Conservation (phyloP, 2,888 invertebrate species). For the Aleiodes testaceus region DNA sequence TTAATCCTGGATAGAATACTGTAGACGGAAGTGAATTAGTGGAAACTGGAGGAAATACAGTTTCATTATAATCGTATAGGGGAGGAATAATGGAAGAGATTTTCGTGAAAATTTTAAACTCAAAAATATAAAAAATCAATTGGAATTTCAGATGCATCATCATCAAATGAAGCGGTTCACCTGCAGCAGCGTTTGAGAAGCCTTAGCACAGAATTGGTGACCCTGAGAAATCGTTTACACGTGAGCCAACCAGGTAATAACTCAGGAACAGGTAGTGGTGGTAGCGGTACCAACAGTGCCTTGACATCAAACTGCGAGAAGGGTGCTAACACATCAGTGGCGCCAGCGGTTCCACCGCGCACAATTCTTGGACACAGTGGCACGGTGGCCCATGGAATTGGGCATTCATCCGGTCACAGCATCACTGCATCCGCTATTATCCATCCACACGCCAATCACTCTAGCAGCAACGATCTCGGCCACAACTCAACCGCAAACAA, state of each 20-base stretch:
- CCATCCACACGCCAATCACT: constrained; percentile 69
- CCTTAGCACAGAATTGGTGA: constrained; percentile 92
- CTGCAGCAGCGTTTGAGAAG: constrained; percentile 92
- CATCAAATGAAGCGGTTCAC: constrained; percentile 95
- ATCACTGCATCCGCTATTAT: constrained; percentile 70
- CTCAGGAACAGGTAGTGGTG: constrained; percentile 58
- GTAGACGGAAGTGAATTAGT: too few species aligned
- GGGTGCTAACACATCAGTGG: constrained; percentile 53
- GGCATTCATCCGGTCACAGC: constrained; percentile 66
- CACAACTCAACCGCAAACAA: constrained; percentile 64
- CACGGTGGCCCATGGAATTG: constrained; percentile 60
- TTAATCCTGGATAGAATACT: too few species aligned
- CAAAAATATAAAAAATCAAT: too few species aligned
- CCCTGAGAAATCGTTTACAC: constrained; percentile 91
- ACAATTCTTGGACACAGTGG: constrained; percentile 60
- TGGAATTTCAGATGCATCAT: constrained; percentile 86
- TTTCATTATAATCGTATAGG: too few species aligned
- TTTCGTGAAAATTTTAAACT: too few species aligned
- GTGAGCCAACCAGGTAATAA: constrained; percentile 77
- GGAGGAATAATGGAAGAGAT: too few species aligned
- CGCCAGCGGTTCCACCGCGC: constrained; percentile 71
- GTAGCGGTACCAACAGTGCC: constrained; percentile 45
- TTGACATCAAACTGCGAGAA: constrained; percentile 47
- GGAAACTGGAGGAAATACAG: too few species aligned
- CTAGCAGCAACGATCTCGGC: constrained; percentile 62